These are phyloP conservation scores for Blennius ocellaris DNA, from an alignment of 2,113 vertebrate species.

Conservation along the genomic window DNA sequence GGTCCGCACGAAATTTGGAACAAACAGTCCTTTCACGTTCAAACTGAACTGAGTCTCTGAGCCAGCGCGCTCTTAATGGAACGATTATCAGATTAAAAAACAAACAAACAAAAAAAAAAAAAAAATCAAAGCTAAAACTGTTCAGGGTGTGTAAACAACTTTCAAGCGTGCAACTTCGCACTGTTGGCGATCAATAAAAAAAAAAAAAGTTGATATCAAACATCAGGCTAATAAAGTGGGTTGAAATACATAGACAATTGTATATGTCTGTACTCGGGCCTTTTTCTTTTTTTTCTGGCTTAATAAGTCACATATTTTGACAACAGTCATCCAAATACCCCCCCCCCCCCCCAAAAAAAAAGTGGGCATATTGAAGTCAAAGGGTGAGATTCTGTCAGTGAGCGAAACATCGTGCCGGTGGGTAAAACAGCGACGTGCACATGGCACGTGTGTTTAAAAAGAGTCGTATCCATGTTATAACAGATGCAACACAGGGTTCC, in stretches of 20 bases:
- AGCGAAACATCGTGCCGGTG: neutral
- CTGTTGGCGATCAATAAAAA: slow-evolving; percentile 18
- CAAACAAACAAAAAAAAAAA: too few relatives aligned
- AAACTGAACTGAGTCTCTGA: slow-evolving; percentile 4
- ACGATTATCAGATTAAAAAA: neutral
- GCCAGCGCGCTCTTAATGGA: neutral
- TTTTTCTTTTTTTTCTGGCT: neutral
- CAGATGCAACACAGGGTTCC: slow-evolving; percentile 20
- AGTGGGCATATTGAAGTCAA: neutral
- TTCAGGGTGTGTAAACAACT: neutral
- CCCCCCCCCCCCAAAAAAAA: too few relatives aligned
- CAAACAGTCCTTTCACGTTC: slow-evolving; percentile 4
- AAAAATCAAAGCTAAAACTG: slow-evolving; percentile 7
- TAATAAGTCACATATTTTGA: neutral
- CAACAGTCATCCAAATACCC: too few relatives aligned
- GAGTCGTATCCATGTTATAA: slow-evolving; percentile 6
- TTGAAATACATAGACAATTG: too few relatives aligned
- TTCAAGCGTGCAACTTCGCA: slow-evolving; percentile 9
- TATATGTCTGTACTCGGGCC: too few relatives aligned
- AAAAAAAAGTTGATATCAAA: neutral
- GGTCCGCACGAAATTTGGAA: neutral
- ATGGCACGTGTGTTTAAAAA: slow-evolving; percentile 19
- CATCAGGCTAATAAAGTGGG: too few relatives aligned
- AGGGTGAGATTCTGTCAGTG: neutral
- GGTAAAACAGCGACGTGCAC: neutral